Conservation (phyloP, 2,888 invertebrate species). For the Pyrocoelia pectoralis region DNA sequence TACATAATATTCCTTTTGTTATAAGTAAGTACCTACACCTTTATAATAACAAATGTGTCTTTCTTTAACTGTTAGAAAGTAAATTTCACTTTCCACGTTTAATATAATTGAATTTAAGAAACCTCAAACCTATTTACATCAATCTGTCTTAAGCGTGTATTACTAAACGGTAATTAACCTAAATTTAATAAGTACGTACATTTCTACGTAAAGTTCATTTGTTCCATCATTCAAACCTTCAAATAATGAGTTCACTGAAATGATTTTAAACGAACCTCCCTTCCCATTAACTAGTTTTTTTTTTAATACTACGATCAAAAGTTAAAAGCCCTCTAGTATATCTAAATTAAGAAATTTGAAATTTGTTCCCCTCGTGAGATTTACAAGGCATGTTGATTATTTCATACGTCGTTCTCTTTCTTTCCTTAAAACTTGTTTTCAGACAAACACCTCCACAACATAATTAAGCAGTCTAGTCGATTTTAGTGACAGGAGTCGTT, state of each 20-base stretch:
- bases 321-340: slow-evolving; percentile 7
- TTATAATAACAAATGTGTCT: too few relatives aligned
- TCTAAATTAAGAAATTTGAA: slow-evolving; percentile 12
- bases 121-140: too few relatives aligned
- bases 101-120: too few relatives aligned
- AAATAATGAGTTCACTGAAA: background rate
- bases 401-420: background rate
- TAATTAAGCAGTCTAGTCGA: slow-evolving; percentile 18
- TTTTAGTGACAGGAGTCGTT: slow-evolving; percentile 21
- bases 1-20: too few relatives aligned
- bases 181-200: too few relatives aligned
- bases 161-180: too few relatives aligned
- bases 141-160: too few relatives aligned
- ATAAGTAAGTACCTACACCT: too few relatives aligned
- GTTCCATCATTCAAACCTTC: background rate
- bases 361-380: slow-evolving; percentile 11
- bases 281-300: background rate
- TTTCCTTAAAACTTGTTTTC: slow-evolving; percentile 6
- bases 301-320: background rate
- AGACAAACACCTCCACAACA: background rate
- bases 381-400: slow-evolving; percentile 4
- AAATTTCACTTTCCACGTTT: too few relatives aligned
- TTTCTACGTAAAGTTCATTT: too few relatives aligned
- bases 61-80: too few relatives aligned
- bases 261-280: background rate